Evolutionary conservation across 2,888 invertebrate genomes (phyloP), one percentile per base, ranked within the genome.

Genomic region (Lasioglossum calceatum): DNA sequence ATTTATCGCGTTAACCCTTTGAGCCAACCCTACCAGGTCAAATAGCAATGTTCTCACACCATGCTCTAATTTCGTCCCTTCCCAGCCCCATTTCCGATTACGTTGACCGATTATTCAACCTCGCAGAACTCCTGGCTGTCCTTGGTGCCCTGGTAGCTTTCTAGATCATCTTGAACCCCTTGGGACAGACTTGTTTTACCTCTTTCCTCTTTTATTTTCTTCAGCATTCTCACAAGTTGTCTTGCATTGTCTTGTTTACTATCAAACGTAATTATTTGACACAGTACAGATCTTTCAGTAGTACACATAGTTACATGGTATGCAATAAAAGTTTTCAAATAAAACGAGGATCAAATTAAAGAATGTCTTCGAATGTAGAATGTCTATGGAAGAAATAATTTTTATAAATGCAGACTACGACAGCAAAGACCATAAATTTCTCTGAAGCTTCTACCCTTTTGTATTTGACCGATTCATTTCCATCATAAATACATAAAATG

Each of bases 1-100:
- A 90, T 91, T 92, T 92, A 92, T 91, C 84, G 83, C 84, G 86
- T 92, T 90, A 92, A 92, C 91, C 92, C 92, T 91, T 92, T 88
- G 84, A 85, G 74, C 42, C 39, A 70, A 70, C 70, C 70, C 75
- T 73, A 44, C 23, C 77, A 80, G 16, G 32, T 64, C 50, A 80
- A 78, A 58, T 14, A 36, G 61, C 23, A 19, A 50, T 47, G 19
- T 10, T 47, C 16, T n/a, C 16, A 4, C 73, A 47, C 8, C 70
- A 27, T 58, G 79, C 39, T 70, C 64, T 23, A 79, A 64, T 79
- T 87, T 77, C 58, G 61, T 80, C 78, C 78, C 77, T 81, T 77
- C 36, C 78, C 71, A 70, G 27, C 77, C 83, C 36, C 73, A 67
- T 75, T 81, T 70, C 73, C 61, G n/a, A 44, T 75, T 32, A 39